Percentiles rank a stretch among this genome's conserved stretches.
Conservation (phyloP, 2,797 vertebrate genomes). For the Coilia nasus region DNA sequence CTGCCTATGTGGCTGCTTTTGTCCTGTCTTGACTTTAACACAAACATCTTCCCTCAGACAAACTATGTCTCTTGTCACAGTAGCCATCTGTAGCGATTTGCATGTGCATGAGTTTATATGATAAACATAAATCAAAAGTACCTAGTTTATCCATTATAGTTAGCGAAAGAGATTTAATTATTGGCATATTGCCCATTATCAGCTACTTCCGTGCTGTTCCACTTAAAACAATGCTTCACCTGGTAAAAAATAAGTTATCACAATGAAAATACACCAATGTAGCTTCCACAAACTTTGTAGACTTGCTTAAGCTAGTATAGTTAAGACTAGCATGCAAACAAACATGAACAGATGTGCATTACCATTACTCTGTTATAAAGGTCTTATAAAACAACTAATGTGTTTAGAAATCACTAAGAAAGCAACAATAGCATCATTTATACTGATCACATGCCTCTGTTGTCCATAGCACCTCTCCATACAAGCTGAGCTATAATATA, state of each 20-base stretch:
- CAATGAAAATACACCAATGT: too few species aligned
- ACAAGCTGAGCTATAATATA: neutral
- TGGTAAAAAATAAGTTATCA: too few species aligned
- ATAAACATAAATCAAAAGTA: too few species aligned
- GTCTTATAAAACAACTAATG: neutral
- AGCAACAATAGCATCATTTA: neutral
- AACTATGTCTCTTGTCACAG: neutral
- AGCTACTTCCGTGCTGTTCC: too few species aligned
- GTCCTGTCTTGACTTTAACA: neutral
- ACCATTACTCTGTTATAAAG: neutral
- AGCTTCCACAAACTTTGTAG: too few species aligned
- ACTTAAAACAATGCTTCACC: too few species aligned
- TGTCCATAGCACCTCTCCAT: neutral
- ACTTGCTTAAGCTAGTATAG: too few species aligned
- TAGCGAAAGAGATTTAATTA: too few species aligned
- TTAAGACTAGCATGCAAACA: neutral
- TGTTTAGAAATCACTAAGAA: neutral
- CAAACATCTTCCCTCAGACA: neutral
- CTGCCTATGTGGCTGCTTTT: neutral
- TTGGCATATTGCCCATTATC: too few species aligned
- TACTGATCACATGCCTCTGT: neutral
- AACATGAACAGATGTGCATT: neutral
- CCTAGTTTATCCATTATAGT: too few species aligned
- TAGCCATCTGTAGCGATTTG: too few species aligned
- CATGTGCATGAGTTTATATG: too few species aligned